Base-by-base conservation (phyloP, 2,888 invertebrate species). In the Ectemnius continuus region DNA sequence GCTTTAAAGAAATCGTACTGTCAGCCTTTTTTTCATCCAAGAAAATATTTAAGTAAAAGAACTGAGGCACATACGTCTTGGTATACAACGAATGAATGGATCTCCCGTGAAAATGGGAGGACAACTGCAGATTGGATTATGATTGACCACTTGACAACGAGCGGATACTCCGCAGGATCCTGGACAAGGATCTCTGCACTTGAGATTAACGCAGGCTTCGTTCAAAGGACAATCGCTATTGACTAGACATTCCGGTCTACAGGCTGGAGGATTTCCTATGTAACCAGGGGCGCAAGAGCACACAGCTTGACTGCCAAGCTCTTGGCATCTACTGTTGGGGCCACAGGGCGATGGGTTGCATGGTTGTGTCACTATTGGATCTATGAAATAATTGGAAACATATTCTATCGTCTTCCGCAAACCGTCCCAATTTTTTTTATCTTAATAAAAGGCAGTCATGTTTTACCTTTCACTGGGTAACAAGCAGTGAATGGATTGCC, bases 41-140 rank as follows among this genome's bases (percentile, higher is more conserved):
- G n/a, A n/a, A 13, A 28, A 36, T n/a, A 13, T 23, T 18, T 3
- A 13, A 48, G 18, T 6, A 8, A 13, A 6, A 8, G 2, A 28
- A 59, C 16, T 14, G 61, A 23, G n/a, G 48, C 52, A 84, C 82
- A 45, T 83, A 83, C 83, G 75, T 84, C 71, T 78, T 4, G 52
- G 96, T 96, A 89, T 95, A 94, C 71, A 96, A 66, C 93, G 90
- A 96, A 97, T 88, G 88, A 95, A 96, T 8, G 96, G 95, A 92
- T 79, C 94, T 57, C 95, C 96, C 18, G 93, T 93, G 81, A 93
- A 94, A 36, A 94, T 94, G 23, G 90, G 76, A 26, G 91, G 88
- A 81, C 94, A 94, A 73, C 92, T 93, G 83, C 95, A 95, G 11
- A 93, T 92, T 5, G 95, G 94, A 78, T 93, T 89, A 85, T 95